Evolutionary conservation across 2,888 invertebrate species (phyloP).

Genomic region (Nebria salina): DNA sequence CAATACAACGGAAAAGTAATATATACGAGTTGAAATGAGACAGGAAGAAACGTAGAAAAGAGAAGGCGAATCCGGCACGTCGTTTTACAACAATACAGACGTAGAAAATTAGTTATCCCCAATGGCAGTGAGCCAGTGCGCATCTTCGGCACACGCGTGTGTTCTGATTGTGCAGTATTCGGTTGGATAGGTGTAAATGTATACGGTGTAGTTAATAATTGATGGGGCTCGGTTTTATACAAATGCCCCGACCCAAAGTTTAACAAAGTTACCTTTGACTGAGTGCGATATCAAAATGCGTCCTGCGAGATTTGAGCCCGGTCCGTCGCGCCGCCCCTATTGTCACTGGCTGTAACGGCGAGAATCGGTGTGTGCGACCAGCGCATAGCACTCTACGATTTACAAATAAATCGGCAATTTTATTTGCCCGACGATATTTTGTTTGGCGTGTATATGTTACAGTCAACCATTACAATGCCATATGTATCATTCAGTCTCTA

Average conservation of each 20-base stretch:
- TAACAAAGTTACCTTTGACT: constrained; percentile 53
- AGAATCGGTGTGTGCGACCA: constrained; percentile 4
- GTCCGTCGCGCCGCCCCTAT: constrained; percentile 16
- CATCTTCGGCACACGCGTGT: neutral
- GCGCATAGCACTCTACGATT: constrained; percentile 26
- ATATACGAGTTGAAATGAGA: neutral
- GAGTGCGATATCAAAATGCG: constrained; percentile 52
- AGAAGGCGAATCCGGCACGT: constrained; percentile 33
- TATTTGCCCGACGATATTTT: constrained; percentile 33
- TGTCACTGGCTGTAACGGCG: constrained; percentile 34
- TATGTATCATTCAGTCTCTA: neutral
- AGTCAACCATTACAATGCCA: neutral
- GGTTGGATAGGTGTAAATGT: constrained; percentile 32
- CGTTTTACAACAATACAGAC: constrained; percentile 48
- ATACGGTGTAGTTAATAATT: constrained; percentile 50
- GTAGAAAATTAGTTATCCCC: constrained; percentile 51
- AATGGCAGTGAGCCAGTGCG: constrained; percentile 39
- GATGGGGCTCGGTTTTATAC: constrained; percentile 52
- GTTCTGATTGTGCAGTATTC: neutral
- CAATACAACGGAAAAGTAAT: neutral
- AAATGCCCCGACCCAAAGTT: constrained; percentile 53
- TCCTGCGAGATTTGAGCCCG: constrained; percentile 45
- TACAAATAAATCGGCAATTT: constrained; percentile 45
- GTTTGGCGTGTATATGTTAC: neutral
- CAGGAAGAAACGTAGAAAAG: neutral